phyloP scores from a whole-genome alignment of 2,888 invertebrate species.

The Orchesella flavescens region DNA sequence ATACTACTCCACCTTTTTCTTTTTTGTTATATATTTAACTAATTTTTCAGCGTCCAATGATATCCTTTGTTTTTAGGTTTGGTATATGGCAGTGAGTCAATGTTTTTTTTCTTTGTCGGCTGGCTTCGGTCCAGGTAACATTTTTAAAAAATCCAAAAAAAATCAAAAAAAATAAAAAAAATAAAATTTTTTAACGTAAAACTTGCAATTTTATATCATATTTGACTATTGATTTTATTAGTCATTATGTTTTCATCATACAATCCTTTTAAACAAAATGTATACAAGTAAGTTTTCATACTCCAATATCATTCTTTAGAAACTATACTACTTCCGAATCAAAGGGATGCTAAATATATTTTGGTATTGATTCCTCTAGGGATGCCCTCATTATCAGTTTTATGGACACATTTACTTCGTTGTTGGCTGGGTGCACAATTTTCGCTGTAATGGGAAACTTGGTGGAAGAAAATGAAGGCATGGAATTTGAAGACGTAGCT shows the following conservation, averaged over 20 bases:
- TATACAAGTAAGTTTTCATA: constrained; percentile 78
- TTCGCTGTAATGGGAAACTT: constrained; percentile 81
- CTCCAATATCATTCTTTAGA: neutral
- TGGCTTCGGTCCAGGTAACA: constrained; percentile 26
- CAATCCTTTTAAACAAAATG: constrained; percentile 82
- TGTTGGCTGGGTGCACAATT: constrained; percentile 87
- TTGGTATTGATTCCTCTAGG: constrained; percentile 75
- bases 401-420: constrained; percentile 86
- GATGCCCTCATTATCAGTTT: constrained; percentile 88
- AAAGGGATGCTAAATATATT: no score
- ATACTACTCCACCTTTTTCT: no score
- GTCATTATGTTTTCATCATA: constrained; percentile 80
- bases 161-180: no score
- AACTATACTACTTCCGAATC: no score
- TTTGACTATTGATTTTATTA: no score
- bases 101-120: constrained; percentile 81
- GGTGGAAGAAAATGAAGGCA: constrained; percentile 76
- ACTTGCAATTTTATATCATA: no score
- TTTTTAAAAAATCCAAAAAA: no score
- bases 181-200: no score
- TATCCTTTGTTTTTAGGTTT: constrained; percentile 76
- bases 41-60: no score
- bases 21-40: no score
- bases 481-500: constrained; percentile 79
- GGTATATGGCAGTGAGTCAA: constrained; percentile 78